Percentiles rank a stretch among this genome's conserved stretches.
Conservation (phyloP, 2,888 invertebrate species). For the Caenorhabditis panamensis region DNA sequence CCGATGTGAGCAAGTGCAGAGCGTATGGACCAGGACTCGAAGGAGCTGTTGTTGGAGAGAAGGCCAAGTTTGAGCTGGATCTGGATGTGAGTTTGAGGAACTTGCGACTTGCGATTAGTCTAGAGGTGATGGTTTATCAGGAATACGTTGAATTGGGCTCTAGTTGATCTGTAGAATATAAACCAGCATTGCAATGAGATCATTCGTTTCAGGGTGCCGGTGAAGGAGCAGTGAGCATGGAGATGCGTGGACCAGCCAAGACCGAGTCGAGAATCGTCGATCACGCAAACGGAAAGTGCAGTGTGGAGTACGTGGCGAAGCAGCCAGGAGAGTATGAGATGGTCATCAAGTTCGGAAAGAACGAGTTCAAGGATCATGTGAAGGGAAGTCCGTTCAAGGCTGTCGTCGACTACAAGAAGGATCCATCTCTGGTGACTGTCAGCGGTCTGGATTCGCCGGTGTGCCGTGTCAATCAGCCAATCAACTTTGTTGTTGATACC, state of each 20-base stretch:
- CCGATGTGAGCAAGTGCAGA: slow-evolving; percentile 59
- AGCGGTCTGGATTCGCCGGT: slow-evolving; percentile 57
- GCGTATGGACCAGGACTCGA: slow-evolving; percentile 60
- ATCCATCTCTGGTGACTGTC: slow-evolving; percentile 54
- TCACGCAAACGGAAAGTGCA: slow-evolving; percentile 94
- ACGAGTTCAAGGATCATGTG: slow-evolving; percentile 64
- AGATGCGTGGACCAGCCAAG: slow-evolving; percentile 97
- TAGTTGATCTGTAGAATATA: too few relatives aligned
- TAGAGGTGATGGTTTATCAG: too few relatives aligned
- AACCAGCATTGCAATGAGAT: background rate
- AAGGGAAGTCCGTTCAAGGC: slow-evolving; percentile 70
- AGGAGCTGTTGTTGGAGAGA: slow-evolving; percentile 61
- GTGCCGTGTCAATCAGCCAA: slow-evolving; percentile 52
- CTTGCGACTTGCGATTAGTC: too few relatives aligned
- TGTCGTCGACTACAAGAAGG: slow-evolving; percentile 63
- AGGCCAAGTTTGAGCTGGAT: slow-evolving; percentile 64
- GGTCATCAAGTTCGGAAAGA: slow-evolving; percentile 68
- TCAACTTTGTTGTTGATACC: slow-evolving; percentile 65
- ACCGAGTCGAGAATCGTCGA: slow-evolving; percentile 85
- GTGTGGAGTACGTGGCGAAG: slow-evolving; percentile 94
- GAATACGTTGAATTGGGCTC: too few relatives aligned
- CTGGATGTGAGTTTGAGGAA: slow-evolving; percentile 50
- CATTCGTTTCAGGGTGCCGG: slow-evolving; percentile 87
- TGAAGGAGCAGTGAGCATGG: slow-evolving; percentile 94
- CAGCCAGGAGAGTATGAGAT: slow-evolving; percentile 89